These are phyloP conservation scores for Limnephilus lunatus DNA, from an alignment of 2,888 invertebrate species.

Conservation along the genomic window DNA sequence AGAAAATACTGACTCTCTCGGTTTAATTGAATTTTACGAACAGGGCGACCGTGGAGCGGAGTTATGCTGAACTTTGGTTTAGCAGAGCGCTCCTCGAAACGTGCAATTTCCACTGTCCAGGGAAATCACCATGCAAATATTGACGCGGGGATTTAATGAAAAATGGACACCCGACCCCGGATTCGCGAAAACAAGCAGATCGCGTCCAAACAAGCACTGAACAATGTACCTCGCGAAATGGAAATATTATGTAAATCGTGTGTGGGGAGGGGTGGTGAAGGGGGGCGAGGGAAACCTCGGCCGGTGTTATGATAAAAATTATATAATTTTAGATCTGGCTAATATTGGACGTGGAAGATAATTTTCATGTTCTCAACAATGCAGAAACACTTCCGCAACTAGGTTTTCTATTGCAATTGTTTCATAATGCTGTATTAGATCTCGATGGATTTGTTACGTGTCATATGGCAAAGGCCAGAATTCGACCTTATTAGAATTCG, in stretches of 20 bases:
- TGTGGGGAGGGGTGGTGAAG: not conserved
- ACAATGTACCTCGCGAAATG: not conserved
- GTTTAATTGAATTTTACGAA: not conserved
- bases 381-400: not conserved
- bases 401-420: not conserved
- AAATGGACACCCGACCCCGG: not conserved
- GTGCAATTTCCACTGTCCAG: not conserved
- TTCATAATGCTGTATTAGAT: too few relatives aligned
- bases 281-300: not conserved
- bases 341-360: not conserved
- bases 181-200: not conserved
- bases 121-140: slow-evolving; percentile 2
- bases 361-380: not conserved
- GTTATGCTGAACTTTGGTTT: not conserved
- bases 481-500: too few relatives aligned
- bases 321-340: not conserved
- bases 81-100: not conserved
- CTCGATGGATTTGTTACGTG: too few relatives aligned
- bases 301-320: not conserved
- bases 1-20: not conserved
- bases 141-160: not conserved
- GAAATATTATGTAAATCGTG: slow-evolving; percentile 2
- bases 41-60: not conserved
- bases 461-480: too few relatives aligned
- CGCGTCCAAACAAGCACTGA: not conserved